Evolutionary conservation across 2,888 invertebrate genomes (phyloP), one percentile per base, ranked within the genome.

Genomic region (Acronicta aceris): DNA sequence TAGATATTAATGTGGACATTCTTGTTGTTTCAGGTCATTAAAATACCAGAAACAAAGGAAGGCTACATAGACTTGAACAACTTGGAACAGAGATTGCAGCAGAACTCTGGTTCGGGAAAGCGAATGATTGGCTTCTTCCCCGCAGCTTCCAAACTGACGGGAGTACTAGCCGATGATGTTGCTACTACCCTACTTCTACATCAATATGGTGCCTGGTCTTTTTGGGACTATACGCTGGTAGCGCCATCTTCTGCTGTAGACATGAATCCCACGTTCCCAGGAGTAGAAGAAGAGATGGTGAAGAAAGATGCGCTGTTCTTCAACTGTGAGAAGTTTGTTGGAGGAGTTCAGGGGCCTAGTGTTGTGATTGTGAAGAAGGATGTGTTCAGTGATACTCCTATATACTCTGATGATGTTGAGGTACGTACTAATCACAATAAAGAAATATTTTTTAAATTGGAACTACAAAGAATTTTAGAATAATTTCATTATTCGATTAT

Each of bases 171-270:
- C 43, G 98, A 98, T 89, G 98, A 98, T 80, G 96, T 98, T 3
- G 96, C 97, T 0, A 97, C 98, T 9, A 98, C 98, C 0, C 91
- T 97, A 15, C 92, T 98, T 5, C 95, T 98, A 13, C 98, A 98
- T 82, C 97, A 95, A 59, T 97, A 97, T 83, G 97, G 97, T 9
- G 98, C 98, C 0, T 95, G 97, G 73, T 96, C 98, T 5, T 97
- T 98, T 83, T 99, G 98, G 98, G 98, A 98, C 88, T 98, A 97
- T 84, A 98, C 98, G 8, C 95, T 98, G 5, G 97, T 98, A 5
- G 97, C 97, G 62, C 98, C 98, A 0, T 97, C 97, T 81, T 95
- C 97, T 0, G 94, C 95, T 16, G 96, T 98, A 59, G 97, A 98
- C 79, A 98, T 98, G 97, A 98, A 98, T 85, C 98, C 98, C 0